Evolutionary conservation across 2,113 vertebrate species (phyloP).

Genomic region (Oriolus oriolus): DNA sequence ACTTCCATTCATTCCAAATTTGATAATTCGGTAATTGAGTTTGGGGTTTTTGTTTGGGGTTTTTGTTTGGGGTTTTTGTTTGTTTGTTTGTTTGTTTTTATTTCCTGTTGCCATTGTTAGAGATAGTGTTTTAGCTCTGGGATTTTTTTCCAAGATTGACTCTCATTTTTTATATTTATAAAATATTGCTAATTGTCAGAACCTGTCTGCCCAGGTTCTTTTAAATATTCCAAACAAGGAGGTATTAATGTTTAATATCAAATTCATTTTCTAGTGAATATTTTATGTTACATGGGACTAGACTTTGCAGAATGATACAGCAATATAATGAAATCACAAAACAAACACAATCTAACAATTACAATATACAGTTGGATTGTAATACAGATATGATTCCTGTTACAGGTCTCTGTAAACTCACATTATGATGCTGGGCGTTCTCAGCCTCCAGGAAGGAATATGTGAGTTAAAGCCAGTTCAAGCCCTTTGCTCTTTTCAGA

Average conservation of each 20-base stretch:
- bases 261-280: background rate
- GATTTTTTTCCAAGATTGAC: background rate
- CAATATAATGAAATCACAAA: background rate
- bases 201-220: background rate
- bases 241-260: background rate
- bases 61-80: background rate
- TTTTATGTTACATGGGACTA: background rate
- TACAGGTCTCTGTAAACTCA: background rate
- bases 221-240: background rate
- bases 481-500: background rate
- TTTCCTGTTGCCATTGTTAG: background rate
- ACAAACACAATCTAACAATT: background rate
- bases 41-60: background rate
- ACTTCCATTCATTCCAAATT: background rate
- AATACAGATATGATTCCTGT: background rate
- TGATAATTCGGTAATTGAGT: background rate
- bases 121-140: background rate
- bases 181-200: background rate
- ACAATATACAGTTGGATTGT: background rate
- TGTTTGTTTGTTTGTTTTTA: too few relatives aligned
- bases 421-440: rapidly evolving
- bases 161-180: background rate
- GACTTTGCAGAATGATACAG: background rate
- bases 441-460: background rate
- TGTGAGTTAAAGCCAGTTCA: background rate